Percentiles rank a stretch among this genome's conserved stretches.
Evolutionary conservation across 1,140 invertebrate genomes (phyloP).

Genomic region (Parasteatoda tepidariorum): DNA sequence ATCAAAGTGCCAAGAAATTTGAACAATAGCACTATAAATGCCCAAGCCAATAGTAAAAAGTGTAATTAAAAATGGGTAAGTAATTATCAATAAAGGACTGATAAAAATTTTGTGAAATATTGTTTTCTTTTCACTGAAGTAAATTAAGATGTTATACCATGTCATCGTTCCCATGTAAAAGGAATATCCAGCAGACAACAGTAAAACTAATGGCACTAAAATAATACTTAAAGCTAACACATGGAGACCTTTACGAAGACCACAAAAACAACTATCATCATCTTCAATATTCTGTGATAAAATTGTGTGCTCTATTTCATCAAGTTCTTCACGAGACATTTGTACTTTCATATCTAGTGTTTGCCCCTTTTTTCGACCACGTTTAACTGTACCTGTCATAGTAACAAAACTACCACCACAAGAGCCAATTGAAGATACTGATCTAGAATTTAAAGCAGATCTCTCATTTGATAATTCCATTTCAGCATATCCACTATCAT

Average conservation of each 20-base stretch:
- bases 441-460: constrained; percentile 52
- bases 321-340: constrained; percentile 72
- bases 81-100: constrained; percentile 77
- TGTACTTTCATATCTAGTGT: constrained; percentile 79
- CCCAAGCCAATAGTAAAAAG: constrained; percentile 76
- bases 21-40: constrained; percentile 76
- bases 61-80: constrained; percentile 79
- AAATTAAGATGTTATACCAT: constrained; percentile 81
- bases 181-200: constrained; percentile 76
- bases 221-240: constrained; percentile 76
- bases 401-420: constrained; percentile 65
- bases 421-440: constrained; percentile 55
- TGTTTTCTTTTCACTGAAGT: constrained; percentile 77
- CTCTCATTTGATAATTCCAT: constrained; percentile 46
- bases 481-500: constrained; percentile 50
- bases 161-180: constrained; percentile 82
- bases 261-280: constrained; percentile 73
- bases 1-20: constrained; percentile 77
- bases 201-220: constrained; percentile 76
- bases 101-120: constrained; percentile 71
- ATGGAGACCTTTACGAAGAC: constrained; percentile 75
- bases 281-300: constrained; percentile 72
- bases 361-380: constrained; percentile 79
- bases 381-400: constrained; percentile 77
- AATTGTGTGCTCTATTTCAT: constrained; percentile 78